phyloP scores from a whole-genome alignment of 2,797 vertebrate species.

The Myotis findleyi region DNA sequence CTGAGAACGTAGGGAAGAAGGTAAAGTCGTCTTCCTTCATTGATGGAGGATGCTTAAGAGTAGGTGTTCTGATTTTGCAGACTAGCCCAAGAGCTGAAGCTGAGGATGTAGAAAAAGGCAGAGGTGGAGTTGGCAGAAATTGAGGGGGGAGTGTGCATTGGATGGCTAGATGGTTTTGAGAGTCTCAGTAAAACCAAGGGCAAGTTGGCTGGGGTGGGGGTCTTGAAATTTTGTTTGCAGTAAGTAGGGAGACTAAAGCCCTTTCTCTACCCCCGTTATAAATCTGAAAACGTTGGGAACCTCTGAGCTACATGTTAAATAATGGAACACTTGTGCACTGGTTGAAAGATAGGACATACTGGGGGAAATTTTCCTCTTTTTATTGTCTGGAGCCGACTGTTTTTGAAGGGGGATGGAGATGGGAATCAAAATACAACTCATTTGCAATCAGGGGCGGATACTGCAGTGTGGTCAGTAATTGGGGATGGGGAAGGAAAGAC shows the following conservation, averaged over 20 bases:
- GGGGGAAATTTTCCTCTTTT: background rate
- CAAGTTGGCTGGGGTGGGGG: background rate
- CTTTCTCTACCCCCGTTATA: background rate
- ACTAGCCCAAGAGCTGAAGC: background rate
- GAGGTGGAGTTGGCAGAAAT: background rate
- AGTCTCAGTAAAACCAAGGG: background rate
- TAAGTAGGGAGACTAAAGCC: background rate
- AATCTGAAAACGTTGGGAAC: background rate
- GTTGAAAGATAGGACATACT: background rate
- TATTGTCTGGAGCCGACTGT: background rate
- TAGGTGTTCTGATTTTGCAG: background rate
- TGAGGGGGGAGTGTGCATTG: background rate
- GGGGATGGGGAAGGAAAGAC: background rate
- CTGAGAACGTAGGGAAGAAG: background rate
- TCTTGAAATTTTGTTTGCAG: background rate
- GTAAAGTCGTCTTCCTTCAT: background rate
- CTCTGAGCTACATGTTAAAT: slow-evolving; percentile 19
- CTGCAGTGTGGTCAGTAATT: background rate
- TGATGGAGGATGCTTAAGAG: background rate
- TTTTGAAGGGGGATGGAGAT: background rate
- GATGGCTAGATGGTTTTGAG: background rate
- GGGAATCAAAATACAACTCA: background rate
- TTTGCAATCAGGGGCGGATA: background rate
- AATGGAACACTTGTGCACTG: background rate
- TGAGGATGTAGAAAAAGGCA: background rate